Evolutionary conservation across 2,113 vertebrate species (phyloP), one percentile per base, ranked within the genome.

Genomic region (Laticauda laticaudata): DNA sequence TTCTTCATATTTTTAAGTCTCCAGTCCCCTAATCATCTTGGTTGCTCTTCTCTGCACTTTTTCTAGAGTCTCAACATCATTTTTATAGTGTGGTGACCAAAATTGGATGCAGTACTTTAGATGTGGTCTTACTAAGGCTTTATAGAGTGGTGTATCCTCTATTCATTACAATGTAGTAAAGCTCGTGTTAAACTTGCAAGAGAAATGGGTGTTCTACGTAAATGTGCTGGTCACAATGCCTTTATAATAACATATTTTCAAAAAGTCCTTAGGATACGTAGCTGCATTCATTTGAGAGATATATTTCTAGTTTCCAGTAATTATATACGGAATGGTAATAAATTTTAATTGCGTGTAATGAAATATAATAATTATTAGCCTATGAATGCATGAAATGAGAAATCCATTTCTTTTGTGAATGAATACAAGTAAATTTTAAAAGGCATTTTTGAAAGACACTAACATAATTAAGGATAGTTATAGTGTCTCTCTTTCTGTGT

Each of bases 401-500:
- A 89, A 92, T 92, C 55, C 81, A 92, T 92, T 89, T 64, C 64
- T 92, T 92, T 88, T 92, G 51, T 34, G 51, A 89, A 85, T 89
- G 92, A 92, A 89, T 81, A n/a, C 87, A 81, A 92, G 87, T 92
- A 89, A 57, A 92, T 92, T 92, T 89, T 89, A 56, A 81, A 92
- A 81, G 87, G 81, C 51, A 23, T 89, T 92, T 89, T 54, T n/a
- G 87, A 53, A 29, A 59, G 43, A 87, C 43, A 34, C 54, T 87
- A 87, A 61, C 43, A 81, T 89, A 89, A 92, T 75, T 75, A 89
- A 53, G 23, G 61, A 81, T 56, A 81, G 69, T 89, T 92, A 89
- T 81, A 55, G 34, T 56, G 69, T 56, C 14, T 56, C 12, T 39
- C 21, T 85, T 24, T 29, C 8, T 45, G 21, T 53, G 4, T 29